Evolutionary conservation across 2,888 invertebrate species (phyloP), one percentile per base, ranked within the genome.

Genomic region (Matsumyia berberina): DNA sequence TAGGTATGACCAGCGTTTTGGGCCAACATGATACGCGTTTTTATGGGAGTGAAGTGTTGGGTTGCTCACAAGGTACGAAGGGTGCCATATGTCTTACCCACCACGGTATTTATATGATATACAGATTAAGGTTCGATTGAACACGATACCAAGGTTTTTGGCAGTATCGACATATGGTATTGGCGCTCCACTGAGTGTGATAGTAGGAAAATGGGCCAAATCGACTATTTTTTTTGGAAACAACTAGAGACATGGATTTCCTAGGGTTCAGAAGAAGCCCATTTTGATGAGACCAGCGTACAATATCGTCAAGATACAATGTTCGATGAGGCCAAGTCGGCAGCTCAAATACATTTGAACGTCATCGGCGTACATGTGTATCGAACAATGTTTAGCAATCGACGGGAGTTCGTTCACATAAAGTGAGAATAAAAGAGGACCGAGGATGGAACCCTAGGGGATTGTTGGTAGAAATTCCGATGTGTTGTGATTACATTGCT

Each of bases 271-370:
- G n/a, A 44, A 15, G 15, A 6, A 44, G 15, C 6, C 15, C 12
- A 17, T 44, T 15, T 17, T 15, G 12, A 4, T 44, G 6, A 7
- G 49, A 19, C 49, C 24, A 49, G 11, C 24, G 3, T 17, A 5
- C 24, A 24, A 49, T 49, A 24, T 15, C 24, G 3, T 49, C 29
- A 24, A 49, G 29, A 17, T 29, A 8, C 37, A 44, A 8, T 60
- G 11, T 42, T 42, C 44, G 6, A 42, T 39, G 8, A 58, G 29
- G 24, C 29, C 42, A 17, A 58, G 24, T 0, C 29, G 42, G 29
- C 58, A 58, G 29, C 42, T 58, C 2, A 12, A 42, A 29, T n/a
- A 39, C 12, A n/a, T n/a, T n/a, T n/a, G n/a, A n/a, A n/a, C n/a
- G n/a, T n/a, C n/a, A n/a, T n/a, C n/a, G n/a, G n/a, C n/a, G n/a